Base-by-base conservation (phyloP, 2,113 vertebrate genomes). In the Ictalurus punctatus region DNA sequence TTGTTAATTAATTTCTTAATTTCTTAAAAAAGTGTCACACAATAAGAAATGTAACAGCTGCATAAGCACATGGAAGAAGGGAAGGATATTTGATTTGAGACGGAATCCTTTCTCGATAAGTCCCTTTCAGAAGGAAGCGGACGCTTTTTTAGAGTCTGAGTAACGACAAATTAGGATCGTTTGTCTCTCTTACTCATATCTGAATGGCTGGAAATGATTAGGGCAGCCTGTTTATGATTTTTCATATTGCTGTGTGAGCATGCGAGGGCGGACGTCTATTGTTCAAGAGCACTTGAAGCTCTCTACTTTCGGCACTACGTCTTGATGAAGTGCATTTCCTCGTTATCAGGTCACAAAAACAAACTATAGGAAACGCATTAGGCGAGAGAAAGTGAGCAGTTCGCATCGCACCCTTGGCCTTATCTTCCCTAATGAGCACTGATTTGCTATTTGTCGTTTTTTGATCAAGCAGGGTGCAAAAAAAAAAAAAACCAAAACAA, bases 311-410 rank as follows among this genome's bases (percentile, higher is more conserved):
- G 71, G 85, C 80, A 85, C 63, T 81, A 30, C 0, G 56, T 80
- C 69, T 84, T 27, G 34, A 81, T 25, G 85, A 86, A 89, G 80
- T 90, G 67, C 79, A 67, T 69, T 54, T 83, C 78, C 89, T 82
- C 40, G 81, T 86, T 78, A 89, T 87, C 83, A 25, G 87, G 63
- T 83, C 79, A 56, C 61, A 73, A 84, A 88, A 86, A 86, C 84
- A 88, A 89, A 34, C 65, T 67, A 82, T 91, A 76, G 76, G 88
- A 89, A 91, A 78, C 44, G 52, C 82, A 74, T 89, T 91, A 69
- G 79, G 88, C 17, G 59, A 54, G 63, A 13, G 61, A 85, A 7
- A 71, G 69, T 56, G 37, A 16, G 34, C 8, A 12, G 40, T 48
- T 82, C 63, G 13, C 84, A 86, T 54, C 52, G 30, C 86, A 34